phyloP scores from a whole-genome alignment of 2,888 invertebrate genomes.

The Agonopterix arenella region DNA sequence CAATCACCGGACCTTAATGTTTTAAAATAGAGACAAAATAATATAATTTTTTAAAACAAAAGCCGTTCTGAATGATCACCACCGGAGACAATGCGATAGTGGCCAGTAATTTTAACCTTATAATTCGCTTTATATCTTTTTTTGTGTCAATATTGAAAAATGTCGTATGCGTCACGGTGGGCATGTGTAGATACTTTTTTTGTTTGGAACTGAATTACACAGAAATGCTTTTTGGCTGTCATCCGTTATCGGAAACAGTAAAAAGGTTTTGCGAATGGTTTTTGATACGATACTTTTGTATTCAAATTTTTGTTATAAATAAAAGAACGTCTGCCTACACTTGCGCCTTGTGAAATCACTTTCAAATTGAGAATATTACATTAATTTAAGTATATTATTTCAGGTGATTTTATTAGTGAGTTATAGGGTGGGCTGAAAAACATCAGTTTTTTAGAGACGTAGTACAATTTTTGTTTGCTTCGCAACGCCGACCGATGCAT shows the following conservation, averaged over 20 bases:
- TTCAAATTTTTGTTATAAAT: constrained; percentile 38
- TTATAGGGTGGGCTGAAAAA: no score
- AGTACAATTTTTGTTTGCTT: no score
- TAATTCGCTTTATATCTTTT: constrained; percentile 32
- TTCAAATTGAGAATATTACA: neutral
- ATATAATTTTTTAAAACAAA: constrained; percentile 8
- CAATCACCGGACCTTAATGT: constrained; percentile 40
- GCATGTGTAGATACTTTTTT: neutral
- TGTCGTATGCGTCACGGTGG: constrained; percentile 56
- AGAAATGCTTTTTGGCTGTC: constrained; percentile 72
- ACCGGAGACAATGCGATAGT: constrained; percentile 16
- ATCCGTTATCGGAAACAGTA: constrained; percentile 58
- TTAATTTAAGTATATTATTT: no score
- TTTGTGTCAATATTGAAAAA: constrained; percentile 58
- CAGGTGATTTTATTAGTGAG: no score
- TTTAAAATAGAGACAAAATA: constrained; percentile 15
- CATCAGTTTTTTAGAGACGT: no score
- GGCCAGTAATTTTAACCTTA: constrained; percentile 16
- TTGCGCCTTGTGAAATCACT: neutral
- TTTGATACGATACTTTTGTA: constrained; percentile 41
- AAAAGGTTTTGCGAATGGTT: constrained; percentile 38
- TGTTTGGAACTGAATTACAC: constrained; percentile 47
- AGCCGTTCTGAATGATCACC: constrained; percentile 16
- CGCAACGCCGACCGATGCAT: no score
- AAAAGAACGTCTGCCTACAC: neutral